These are phyloP conservation scores for Gymnocheta viridis DNA, from an alignment of 2,888 invertebrate species.

Conservation along the genomic window DNA sequence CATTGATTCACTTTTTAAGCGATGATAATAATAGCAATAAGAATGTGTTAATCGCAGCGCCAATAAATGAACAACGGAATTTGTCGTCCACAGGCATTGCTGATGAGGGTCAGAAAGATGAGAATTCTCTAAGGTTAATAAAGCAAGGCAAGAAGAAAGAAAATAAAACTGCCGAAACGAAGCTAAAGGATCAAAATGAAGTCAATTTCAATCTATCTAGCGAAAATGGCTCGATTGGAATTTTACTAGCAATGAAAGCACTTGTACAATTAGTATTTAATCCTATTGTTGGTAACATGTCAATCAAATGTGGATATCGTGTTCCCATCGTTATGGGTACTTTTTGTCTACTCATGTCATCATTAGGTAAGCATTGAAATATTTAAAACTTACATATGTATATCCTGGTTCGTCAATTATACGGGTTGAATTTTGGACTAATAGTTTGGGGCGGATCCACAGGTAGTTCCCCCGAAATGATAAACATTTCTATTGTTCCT, in stretches of 20 bases:
- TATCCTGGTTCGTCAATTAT: too few relatives aligned
- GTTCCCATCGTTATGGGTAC: conserved; percentile 87
- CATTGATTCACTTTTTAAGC: conserved; percentile 74
- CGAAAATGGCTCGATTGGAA: conserved; percentile 87
- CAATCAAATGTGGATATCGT: conserved; percentile 86
- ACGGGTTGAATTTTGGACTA: too few relatives aligned
- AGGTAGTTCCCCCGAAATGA: too few relatives aligned
- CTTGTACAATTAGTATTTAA: conserved; percentile 90
- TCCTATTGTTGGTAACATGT: conserved; percentile 88
- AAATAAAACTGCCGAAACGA: conserved; percentile 1
- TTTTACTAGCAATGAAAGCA: conserved; percentile 89
- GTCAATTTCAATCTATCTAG: conserved; percentile 80
- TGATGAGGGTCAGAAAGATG: conserved; percentile 64
- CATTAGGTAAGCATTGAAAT: conserved; percentile 84
- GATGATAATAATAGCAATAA: conserved; percentile 70
- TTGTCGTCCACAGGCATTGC: conserved; percentile 38
- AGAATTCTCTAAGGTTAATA: conserved; percentile 31
- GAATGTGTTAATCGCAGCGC: conserved; percentile 69
- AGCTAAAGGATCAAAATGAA: conserved; percentile 36
- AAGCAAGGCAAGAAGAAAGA: conserved; percentile 12
- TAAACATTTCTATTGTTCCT: too few relatives aligned
- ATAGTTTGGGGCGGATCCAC: too few relatives aligned
- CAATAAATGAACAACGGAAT: conserved; percentile 52
- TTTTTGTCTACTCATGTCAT: conserved; percentile 86
- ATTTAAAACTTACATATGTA: not conserved